Conservation (phyloP, 2,888 invertebrate genomes). For the Scrobipalpa atriplicella region DNA sequence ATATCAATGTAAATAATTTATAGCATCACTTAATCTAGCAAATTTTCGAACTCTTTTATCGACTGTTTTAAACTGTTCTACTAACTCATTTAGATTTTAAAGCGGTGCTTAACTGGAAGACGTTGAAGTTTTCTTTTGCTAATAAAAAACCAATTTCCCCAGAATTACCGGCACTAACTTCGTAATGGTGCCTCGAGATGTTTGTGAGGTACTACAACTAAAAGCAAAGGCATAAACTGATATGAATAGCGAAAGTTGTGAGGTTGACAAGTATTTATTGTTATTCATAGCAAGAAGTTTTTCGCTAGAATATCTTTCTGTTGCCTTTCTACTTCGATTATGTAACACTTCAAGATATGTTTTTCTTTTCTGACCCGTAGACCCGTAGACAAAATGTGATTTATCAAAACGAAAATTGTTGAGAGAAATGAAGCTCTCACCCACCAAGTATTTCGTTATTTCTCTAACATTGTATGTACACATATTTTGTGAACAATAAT, state of each 20-base stretch:
- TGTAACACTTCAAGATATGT: background rate
- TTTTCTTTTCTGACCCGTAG: too few relatives aligned
- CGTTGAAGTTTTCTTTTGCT: background rate
- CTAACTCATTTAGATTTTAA: background rate
- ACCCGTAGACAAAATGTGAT: too few relatives aligned
- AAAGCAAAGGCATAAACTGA: conserved; percentile 22
- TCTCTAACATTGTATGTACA: too few relatives aligned
- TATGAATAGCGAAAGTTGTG: conserved; percentile 24
- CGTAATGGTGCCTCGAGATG: background rate
- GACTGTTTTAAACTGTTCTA: background rate
- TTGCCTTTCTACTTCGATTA: background rate
- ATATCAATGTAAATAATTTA: too few relatives aligned
- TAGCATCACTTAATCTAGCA: too few relatives aligned
- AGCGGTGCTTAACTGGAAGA: background rate
- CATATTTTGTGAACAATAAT: too few relatives aligned
- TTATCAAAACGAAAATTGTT: too few relatives aligned
- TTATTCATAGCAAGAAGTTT: conserved; percentile 23
- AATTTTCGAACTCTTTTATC: too few relatives aligned
- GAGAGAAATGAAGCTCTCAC: too few relatives aligned
- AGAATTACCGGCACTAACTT: background rate
- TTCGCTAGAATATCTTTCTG: background rate
- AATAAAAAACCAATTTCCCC: background rate
- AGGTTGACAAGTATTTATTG: conserved; percentile 23
- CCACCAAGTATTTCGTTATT: background rate
- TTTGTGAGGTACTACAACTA: background rate